phyloP scores from a whole-genome alignment of 1,140 invertebrate genomes.

The Drosophila pandora region DNA sequence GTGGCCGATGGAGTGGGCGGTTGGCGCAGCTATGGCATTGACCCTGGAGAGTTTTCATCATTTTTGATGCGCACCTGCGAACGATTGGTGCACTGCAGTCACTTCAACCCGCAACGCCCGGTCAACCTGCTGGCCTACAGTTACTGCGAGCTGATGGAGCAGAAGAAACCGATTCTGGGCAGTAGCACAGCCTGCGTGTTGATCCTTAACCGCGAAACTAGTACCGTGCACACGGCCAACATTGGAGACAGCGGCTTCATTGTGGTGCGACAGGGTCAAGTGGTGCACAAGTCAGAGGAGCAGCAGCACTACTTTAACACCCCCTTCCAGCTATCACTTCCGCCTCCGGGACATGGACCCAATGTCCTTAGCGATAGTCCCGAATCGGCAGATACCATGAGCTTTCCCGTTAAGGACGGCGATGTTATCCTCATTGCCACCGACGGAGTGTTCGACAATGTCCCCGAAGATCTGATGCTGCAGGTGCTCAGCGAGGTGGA shows the following conservation, averaged over 20 bases:
- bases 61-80: slow-evolving; percentile 97
- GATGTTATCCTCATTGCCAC: slow-evolving; percentile 98
- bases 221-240: slow-evolving; percentile 96
- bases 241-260: slow-evolving; percentile 99
- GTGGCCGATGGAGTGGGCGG: slow-evolving; percentile 99
- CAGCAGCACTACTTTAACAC: slow-evolving; percentile 99
- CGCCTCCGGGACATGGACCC: slow-evolving; percentile 93
- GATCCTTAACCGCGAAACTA: slow-evolving; percentile 94
- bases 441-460: slow-evolving; percentile 99
- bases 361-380: slow-evolving; percentile 96
- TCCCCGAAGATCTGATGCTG: slow-evolving; percentile 93
- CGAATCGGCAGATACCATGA: slow-evolving; percentile 94
- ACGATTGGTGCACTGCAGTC: slow-evolving; percentile 93
- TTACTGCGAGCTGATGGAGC: slow-evolving; percentile 95
- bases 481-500: slow-evolving; percentile 84
- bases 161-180: slow-evolving; percentile 96
- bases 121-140: slow-evolving; percentile 93
- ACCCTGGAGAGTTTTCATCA: slow-evolving; percentile 97
- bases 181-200: slow-evolving; percentile 99
- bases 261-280: slow-evolving; percentile 92
- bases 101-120: slow-evolving; percentile 93
- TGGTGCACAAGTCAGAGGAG: slow-evolving; percentile 96
- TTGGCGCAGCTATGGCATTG: slow-evolving; percentile 98
- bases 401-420: slow-evolving; percentile 96
- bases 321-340: slow-evolving; percentile 97